A percentile compares a stretch with the other conserved stretches of the same genome.
Conservation (phyloP, 2,797 vertebrate genomes). For the Xerus rutilus region DNA sequence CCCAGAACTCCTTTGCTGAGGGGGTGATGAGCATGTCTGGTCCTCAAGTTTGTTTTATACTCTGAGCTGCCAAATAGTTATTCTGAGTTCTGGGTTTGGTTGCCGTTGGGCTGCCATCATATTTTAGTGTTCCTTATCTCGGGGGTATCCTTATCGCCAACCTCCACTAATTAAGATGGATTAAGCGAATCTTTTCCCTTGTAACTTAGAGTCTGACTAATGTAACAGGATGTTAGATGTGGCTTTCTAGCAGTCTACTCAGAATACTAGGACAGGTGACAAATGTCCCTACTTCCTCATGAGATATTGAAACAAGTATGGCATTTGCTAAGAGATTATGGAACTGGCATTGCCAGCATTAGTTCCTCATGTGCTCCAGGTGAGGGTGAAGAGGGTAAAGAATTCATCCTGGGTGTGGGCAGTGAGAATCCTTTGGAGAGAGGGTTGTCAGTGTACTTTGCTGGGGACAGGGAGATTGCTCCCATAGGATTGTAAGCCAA, state of each 20-base stretch:
- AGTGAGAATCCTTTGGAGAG: background rate
- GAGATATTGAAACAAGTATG: background rate
- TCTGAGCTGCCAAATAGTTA: background rate
- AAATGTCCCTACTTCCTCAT: background rate
- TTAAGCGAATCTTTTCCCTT: background rate
- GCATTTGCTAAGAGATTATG: background rate
- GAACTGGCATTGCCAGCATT: background rate
- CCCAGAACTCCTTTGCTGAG: background rate
- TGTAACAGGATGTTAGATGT: slow-evolving; percentile 37
- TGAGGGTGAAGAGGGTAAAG: background rate
- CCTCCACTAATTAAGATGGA: slow-evolving; percentile 39
- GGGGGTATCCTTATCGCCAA: background rate
- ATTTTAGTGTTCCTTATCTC: slow-evolving; percentile 1
- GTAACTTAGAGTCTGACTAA: slow-evolving; percentile 47
- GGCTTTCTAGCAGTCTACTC: background rate
- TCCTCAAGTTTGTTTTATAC: background rate
- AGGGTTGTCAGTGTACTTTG: background rate
- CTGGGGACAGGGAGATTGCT: background rate
- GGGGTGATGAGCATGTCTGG: background rate
- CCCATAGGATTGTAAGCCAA: background rate
- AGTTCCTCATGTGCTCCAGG: background rate
- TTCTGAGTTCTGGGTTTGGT: background rate
- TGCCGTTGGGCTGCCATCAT: background rate
- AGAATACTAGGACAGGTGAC: background rate
- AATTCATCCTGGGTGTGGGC: background rate